Evolutionary conservation across 1,140 invertebrate genomes (phyloP).

Genomic region (Drosophila suzukii): DNA sequence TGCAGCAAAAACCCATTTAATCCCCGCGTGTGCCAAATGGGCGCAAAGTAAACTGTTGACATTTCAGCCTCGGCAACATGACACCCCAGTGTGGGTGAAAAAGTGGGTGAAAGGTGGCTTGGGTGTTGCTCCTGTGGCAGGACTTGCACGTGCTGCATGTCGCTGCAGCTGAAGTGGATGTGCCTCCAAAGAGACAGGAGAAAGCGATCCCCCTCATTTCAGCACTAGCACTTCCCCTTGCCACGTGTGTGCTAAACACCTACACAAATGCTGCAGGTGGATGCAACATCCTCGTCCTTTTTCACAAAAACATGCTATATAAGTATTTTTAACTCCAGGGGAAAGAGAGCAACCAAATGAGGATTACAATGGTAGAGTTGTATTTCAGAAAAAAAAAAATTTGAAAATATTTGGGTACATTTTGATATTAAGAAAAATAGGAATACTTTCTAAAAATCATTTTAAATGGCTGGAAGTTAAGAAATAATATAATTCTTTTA

Average conservation of each 20-base stretch:
- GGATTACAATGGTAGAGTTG: slow-evolving; percentile 29
- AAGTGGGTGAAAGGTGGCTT: not conserved
- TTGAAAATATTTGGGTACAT: not conserved
- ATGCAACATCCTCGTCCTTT: slow-evolving; percentile 9
- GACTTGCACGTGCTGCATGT: slow-evolving; percentile 57
- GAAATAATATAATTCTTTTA: too few relatives aligned
- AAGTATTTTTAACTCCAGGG: slow-evolving; percentile 71
- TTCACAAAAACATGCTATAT: slow-evolving; percentile 36
- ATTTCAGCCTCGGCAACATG: slow-evolving; percentile 70
- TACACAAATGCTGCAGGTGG: slow-evolving; percentile 62
- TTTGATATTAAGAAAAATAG: too few relatives aligned
- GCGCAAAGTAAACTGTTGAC: slow-evolving; percentile 81
- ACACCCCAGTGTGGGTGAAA: slow-evolving; percentile 29
- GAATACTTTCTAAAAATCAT: not conserved
- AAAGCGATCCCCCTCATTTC: slow-evolving; percentile 2
- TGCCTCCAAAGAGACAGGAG: slow-evolving; percentile 64
- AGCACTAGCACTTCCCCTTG: not conserved
- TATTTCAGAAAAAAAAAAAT: not conserved
- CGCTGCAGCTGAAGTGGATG: slow-evolving; percentile 57
- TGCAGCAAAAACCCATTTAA: slow-evolving; percentile 73
- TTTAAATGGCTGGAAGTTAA: too few relatives aligned
- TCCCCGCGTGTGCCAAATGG: slow-evolving; percentile 70
- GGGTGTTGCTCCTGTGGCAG: slow-evolving; percentile 43
- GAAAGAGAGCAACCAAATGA: slow-evolving; percentile 51
- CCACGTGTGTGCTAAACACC: slow-evolving; percentile 78